Evolutionary conservation across 2,888 invertebrate genomes (phyloP), one percentile per base, ranked within the genome.

Genomic region (Caradrina kadenii): DNA sequence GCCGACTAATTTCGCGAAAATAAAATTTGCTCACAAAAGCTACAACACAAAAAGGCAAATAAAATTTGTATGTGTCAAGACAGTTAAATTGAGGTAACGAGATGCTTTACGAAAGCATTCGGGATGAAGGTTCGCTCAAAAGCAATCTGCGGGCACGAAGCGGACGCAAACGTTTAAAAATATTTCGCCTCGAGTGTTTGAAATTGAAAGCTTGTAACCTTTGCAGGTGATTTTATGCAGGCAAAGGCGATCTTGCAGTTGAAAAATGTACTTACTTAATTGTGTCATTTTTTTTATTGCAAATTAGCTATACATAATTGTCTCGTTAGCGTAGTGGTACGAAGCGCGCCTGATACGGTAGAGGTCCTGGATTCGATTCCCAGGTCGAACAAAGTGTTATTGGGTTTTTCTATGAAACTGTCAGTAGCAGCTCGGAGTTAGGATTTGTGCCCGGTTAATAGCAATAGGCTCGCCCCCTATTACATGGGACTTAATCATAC

Each of bases 51-150:
- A 92, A 86, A 88, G 87, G 88, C 88, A 91, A 93, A 93, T 92
- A 91, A 93, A 92, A 93, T 92, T 90, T 91, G 91, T 91, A 92
- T 91, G 91, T 94, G 94, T 93, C 94, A 93, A 91, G 93, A 92
- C 93, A 90, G 92, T 93, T 93, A 93, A 94, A 94, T 93, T 91
- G 90, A 88, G 89, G 90, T 93, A 93, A 93, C 92, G 92, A 93
- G 90, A 90, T 89, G 90, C 87, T 84, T 89, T 89, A 87, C 82
- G 88, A 91, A 90, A 90, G 90, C 89, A 88, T 88, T 91, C 80
- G 80, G 77, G 86, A 86, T 88, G 89, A 86, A 87, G 88, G 88
- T 88, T 86, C 86, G 84, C 87, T 90, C 90, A 88, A 91, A 93
- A 90, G 91, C 90, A 93, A 93, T 93, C 92, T 91, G 90, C 90